Percentiles rank a stretch among this genome's conserved stretches.
These are phyloP conservation scores for Ceryle rudis DNA, from an alignment of 2,797 vertebrate genomes.

Conservation along the genomic window DNA sequence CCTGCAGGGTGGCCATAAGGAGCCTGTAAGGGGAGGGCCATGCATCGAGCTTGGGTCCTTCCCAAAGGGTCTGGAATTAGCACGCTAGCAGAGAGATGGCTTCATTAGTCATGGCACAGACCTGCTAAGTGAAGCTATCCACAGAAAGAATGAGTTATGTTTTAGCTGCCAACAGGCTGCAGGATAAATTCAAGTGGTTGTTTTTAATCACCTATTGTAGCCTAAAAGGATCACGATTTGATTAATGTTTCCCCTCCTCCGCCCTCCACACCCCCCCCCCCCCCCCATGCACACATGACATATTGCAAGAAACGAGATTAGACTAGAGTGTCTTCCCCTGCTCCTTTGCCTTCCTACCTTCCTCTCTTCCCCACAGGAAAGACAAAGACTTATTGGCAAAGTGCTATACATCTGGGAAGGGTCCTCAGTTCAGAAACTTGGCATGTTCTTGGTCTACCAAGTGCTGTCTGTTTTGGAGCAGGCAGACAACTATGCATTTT, in stretches of 20 bases:
- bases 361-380: not conserved
- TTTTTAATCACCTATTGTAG: not conserved
- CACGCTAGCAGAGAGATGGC: not conserved
- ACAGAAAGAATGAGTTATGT: not conserved
- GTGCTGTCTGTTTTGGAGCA: not conserved
- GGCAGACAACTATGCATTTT: rapidly evolving
- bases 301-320: not conserved
- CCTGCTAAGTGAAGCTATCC: conserved; percentile 24
- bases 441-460: not conserved
- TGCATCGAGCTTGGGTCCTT: not conserved
- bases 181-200: conserved; percentile 19
- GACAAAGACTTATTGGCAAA: not conserved
- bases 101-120: conserved; percentile 42
- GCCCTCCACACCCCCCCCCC: rapidly evolving
- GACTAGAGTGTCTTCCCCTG: not conserved
- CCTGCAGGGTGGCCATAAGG: conserved; percentile 51
- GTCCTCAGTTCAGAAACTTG: not conserved
- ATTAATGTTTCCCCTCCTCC: not conserved
- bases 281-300: not conserved
- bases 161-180: conserved; percentile 2
- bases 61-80: conserved; percentile 53
- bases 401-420: not conserved
- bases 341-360: not conserved
- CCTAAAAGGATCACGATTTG: not conserved
- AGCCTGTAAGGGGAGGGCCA: conserved; percentile 4